Evolutionary conservation across 2,113 vertebrate species (phyloP).

Genomic region (Boleophthalmus pectinirostris): DNA sequence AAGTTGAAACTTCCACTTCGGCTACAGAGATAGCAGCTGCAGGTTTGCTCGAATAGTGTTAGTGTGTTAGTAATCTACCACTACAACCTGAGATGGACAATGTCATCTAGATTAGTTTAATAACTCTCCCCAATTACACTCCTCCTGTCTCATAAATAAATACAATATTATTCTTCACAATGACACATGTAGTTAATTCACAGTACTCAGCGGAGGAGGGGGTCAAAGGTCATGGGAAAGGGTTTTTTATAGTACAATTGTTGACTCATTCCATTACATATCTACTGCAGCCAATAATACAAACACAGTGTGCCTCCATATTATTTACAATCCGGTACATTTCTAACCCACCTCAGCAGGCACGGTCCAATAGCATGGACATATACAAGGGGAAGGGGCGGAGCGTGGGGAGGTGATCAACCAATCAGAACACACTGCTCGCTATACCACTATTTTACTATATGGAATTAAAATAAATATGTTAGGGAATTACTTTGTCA

Average conservation of each 20-base stretch:
- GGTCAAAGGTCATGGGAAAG: neutral
- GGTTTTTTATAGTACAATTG: conserved; percentile 43
- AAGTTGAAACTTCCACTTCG: conserved; percentile 32
- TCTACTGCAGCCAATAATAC: conserved; percentile 62
- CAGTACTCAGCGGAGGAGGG: conserved; percentile 65
- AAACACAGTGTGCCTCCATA: conserved; percentile 67
- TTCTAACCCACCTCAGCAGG: conserved; percentile 62
- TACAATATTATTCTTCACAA: conserved; percentile 70
- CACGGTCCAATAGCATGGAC: conserved; percentile 59
- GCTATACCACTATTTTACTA: neutral
- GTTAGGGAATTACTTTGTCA: neutral
- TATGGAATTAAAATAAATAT: neutral
- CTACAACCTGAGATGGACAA: conserved; percentile 72
- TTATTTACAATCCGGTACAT: conserved; percentile 70
- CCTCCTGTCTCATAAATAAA: conserved; percentile 60
- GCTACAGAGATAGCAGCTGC: conserved; percentile 53
- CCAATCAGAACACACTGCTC: neutral
- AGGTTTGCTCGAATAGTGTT: conserved; percentile 31
- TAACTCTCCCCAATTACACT: conserved; percentile 53
- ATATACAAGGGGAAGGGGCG: conserved; percentile 40
- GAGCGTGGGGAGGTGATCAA: conserved; percentile 21
- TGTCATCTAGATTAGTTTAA: conserved; percentile 35
- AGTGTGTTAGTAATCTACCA: conserved; percentile 39
- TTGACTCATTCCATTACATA: conserved; percentile 57
- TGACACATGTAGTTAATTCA: conserved; percentile 66